Evolutionary conservation across 1,140 invertebrate genomes (phyloP).

Genomic region (Temnothorax longispinosus): DNA sequence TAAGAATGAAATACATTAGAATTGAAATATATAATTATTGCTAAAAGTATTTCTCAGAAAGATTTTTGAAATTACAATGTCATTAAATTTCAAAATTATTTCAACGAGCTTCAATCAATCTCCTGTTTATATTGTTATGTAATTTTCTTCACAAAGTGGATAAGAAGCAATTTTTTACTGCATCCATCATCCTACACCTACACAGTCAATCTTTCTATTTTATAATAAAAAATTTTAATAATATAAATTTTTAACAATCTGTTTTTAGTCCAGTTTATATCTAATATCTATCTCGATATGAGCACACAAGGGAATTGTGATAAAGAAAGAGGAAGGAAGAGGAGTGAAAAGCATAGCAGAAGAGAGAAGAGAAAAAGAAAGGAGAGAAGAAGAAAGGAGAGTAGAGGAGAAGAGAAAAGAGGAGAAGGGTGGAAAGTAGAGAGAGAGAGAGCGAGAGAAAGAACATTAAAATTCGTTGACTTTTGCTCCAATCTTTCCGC

Average conservation of each 20-base stretch:
- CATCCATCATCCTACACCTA: not conserved
- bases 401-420: too few relatives aligned
- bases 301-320: not conserved
- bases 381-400: not conserved
- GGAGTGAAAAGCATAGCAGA: not conserved
- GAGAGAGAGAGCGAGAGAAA: not conserved
- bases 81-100: not conserved
- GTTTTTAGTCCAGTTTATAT: not conserved
- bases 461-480: not conserved
- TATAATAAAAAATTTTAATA: constrained; percentile 8
- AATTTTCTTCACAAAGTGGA: not conserved
- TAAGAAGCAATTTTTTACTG: not conserved
- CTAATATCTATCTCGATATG: not conserved
- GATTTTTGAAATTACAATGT: not conserved
- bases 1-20: too few relatives aligned
- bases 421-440: too few relatives aligned
- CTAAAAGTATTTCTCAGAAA: not conserved
- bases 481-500: constrained; percentile 2
- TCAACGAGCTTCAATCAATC: not conserved
- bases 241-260: not conserved
- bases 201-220: not conserved
- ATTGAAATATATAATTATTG: not conserved
- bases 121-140: not conserved
- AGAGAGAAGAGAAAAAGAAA: not conserved
- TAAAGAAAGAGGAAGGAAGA: too few relatives aligned